Conservation (phyloP, 2,797 vertebrate species). For the Lacerta viridis region DNA sequence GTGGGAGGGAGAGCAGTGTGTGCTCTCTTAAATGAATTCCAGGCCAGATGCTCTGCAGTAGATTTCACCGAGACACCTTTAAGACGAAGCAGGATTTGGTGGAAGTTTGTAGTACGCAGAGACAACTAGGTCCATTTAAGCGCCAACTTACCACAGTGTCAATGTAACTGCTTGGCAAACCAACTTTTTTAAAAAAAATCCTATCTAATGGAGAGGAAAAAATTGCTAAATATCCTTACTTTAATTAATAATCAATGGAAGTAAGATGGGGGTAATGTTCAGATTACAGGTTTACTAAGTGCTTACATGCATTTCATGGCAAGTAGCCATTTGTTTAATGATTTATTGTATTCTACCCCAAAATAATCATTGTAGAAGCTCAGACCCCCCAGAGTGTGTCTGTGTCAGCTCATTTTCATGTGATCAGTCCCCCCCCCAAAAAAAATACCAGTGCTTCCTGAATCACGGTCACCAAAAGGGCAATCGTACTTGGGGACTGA, state of each 20-base stretch:
- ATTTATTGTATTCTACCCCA: rapidly evolving
- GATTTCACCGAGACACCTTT: not conserved
- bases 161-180: not conserved
- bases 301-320: not conserved
- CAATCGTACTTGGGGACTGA: not conserved
- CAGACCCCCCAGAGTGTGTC: not conserved
- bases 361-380: not conserved
- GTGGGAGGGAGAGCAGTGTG: not conserved
- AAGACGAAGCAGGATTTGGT: not conserved
- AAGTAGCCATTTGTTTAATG: not conserved
- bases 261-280: not conserved
- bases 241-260: not conserved
- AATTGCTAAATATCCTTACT: not conserved
- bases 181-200: not conserved
- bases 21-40: not conserved
- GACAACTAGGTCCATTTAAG: not conserved
- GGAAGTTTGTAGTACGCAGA: not conserved
- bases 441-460: not conserved
- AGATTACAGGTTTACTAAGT: not conserved
- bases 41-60: not conserved
- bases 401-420: constrained; percentile 3
- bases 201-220: not conserved
- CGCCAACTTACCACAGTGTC: not conserved
- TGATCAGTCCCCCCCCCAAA: not conserved
- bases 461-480: not conserved